Evolutionary conservation across 2,113 vertebrate species (phyloP), one percentile per base, ranked within the genome.

Genomic region (Lamprotornis superbus): DNA sequence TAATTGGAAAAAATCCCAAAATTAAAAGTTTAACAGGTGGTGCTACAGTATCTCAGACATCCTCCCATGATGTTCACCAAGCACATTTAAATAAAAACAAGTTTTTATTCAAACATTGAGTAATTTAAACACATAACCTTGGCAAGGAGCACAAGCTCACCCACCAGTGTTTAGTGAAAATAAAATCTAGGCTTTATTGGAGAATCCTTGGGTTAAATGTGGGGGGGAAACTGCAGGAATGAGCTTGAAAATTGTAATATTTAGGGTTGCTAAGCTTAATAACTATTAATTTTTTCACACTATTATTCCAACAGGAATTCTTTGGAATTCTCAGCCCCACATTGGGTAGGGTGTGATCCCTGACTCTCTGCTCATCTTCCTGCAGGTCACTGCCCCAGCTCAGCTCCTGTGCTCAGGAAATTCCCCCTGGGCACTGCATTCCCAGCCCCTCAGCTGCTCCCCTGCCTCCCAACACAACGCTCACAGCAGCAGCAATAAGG

Each of bases 161-260:
- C 9, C 14, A 24, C 9, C 23, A 30, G 39, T 16, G 19, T 30
- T 39, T 9, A 33, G 35, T 13, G 23, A 42, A 57, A 15, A 53
- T 4, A 65, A 79, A 56, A 15, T 47, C 2, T 15, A 5, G 1
- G 2, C 12, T 39, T 39, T 33, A 28, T 8, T 49, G 24, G 10
- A 30, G 40, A 64, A 64, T 23, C 50, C 18, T 47, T 1, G 1
- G 18, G 12, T 60, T 55, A 1, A 9, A 21, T 2, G 6, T 0
- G 2, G 27, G 27, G 30, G 47, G 49, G 47, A 19, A 86, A 4
- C 12, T 9, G 4, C 28, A 78, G 11, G 64, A 64, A 33, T 1
- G 2, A 19, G 25, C 12, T n/a, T 37, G 39, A 5, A 49, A 83
- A 37, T 20, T 5, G 11, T 12, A 56, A 47, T 12, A 46, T 35